Evolutionary conservation across 1,140 invertebrate species (phyloP).

Genomic region (Callitettix versicolor): DNA sequence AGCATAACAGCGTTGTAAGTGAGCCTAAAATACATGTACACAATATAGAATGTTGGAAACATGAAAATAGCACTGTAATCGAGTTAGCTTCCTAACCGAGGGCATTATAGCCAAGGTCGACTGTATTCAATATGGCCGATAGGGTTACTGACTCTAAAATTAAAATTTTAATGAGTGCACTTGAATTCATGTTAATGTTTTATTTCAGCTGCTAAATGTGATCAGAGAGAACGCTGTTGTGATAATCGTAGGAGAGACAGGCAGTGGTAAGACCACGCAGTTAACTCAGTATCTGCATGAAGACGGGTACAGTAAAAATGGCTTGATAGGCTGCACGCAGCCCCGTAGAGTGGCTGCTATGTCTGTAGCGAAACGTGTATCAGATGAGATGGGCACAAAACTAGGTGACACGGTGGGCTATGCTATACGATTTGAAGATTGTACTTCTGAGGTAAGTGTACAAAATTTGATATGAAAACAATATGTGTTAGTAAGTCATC

Average conservation of each 20-base stretch:
- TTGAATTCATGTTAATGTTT: conserved; percentile 2
- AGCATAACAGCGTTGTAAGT: too few species aligned
- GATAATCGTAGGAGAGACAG: conserved; percentile 93
- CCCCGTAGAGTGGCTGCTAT: conserved; percentile 95
- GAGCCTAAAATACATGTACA: too few species aligned
- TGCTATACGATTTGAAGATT: conserved; percentile 99
- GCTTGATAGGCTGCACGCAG: conserved; percentile 75
- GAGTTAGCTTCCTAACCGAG: too few species aligned
- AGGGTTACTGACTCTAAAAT: neutral
- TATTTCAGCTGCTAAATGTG: conserved; percentile 60
- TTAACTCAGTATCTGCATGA: conserved; percentile 98
- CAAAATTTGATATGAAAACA: too few species aligned
- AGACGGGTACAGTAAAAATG: conserved; percentile 87
- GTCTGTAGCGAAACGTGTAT: conserved; percentile 97
- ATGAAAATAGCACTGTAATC: too few species aligned
- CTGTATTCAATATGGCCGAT: too few species aligned
- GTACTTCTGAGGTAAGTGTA: conserved; percentile 71
- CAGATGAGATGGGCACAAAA: conserved; percentile 91
- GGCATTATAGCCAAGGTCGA: too few species aligned
- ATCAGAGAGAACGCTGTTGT: conserved; percentile 93
- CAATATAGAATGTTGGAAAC: too few species aligned
- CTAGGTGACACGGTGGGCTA: conserved; percentile 89
- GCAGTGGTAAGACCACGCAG: conserved; percentile 97
- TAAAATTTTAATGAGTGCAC: neutral
- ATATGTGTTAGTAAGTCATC: too few species aligned